phyloP scores from a whole-genome alignment of 2,113 vertebrate species.

The Galbula dea region DNA sequence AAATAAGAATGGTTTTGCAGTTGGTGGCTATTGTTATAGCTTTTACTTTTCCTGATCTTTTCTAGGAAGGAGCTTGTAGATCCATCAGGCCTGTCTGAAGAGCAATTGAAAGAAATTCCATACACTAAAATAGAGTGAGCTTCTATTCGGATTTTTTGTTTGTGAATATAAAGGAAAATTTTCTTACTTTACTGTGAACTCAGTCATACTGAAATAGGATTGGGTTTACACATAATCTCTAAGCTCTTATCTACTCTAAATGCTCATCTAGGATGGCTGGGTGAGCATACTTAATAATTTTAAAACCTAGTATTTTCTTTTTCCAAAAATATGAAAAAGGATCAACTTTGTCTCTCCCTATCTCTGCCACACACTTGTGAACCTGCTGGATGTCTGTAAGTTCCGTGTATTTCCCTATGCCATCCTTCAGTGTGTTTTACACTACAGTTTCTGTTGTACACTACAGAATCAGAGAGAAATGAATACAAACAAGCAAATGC shows the following conservation, averaged over 20 bases:
- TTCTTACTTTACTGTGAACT: not conserved
- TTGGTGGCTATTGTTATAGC: not conserved
- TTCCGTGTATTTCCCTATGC: not conserved
- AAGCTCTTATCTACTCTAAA: not conserved
- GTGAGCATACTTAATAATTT: not conserved
- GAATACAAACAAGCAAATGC: not conserved
- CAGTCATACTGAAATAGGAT: not conserved
- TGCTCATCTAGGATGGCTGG: not conserved
- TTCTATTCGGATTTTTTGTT: not conserved
- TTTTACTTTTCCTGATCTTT: conserved; percentile 5
- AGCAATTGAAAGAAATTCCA: conserved; percentile 90
- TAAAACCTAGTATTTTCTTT: not conserved
- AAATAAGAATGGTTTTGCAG: not conserved
- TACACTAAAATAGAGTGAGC: conserved; percentile 91
- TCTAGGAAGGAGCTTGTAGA: conserved; percentile 86
- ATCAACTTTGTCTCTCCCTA: not conserved
- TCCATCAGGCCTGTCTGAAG: conserved; percentile 83
- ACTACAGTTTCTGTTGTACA: not conserved
- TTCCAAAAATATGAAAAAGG: not conserved
- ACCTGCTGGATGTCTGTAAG: not conserved
- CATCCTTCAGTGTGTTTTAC: not conserved
- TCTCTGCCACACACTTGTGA: not conserved
- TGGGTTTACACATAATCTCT: not conserved
- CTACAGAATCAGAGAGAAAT: not conserved
- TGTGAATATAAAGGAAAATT: not conserved